Conservation (phyloP, 2,888 invertebrate genomes). For the Ptychoptera contaminata region DNA sequence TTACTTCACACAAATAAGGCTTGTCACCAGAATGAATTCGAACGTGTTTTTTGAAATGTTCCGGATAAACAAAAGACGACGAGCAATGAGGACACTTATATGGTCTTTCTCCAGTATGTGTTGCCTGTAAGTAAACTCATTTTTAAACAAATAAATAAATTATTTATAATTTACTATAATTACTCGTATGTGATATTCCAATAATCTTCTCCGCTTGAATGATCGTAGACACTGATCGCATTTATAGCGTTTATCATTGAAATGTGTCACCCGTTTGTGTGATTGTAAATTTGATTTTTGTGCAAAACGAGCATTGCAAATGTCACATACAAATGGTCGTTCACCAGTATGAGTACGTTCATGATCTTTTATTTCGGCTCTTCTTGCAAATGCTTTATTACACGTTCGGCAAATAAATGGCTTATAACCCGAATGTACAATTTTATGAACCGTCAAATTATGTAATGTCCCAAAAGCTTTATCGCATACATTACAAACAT, state of each 20-base stretch:
- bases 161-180: conserved; percentile 29
- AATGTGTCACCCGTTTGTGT: conserved; percentile 63
- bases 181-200: conserved; percentile 69
- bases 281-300: conserved; percentile 70
- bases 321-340: conserved; percentile 61
- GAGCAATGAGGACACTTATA: conserved; percentile 54
- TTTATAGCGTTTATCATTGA: conserved; percentile 55
- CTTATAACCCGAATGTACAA: conserved; percentile 60
- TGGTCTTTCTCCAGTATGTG: conserved; percentile 66
- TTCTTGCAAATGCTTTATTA: conserved; percentile 55
- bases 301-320: conserved; percentile 63
- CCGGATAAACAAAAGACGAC: conserved; percentile 70
- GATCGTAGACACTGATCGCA: conserved; percentile 56
- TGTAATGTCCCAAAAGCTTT: conserved; percentile 65
- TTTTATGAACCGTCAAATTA: conserved; percentile 60
- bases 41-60: conserved; percentile 66
- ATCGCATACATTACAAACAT: conserved; percentile 22
- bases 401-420: conserved; percentile 55
- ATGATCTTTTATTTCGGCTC: conserved; percentile 67
- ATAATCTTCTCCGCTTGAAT: conserved; percentile 48
- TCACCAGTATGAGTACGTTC: conserved; percentile 67
- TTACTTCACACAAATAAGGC: conserved; percentile 55
- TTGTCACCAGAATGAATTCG: conserved; percentile 64
- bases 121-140: conserved; percentile 35
- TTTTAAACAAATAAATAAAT: not conserved